These are phyloP conservation scores for Hesperia comma DNA, from an alignment of 2,888 invertebrate genomes.

Conservation along the genomic window DNA sequence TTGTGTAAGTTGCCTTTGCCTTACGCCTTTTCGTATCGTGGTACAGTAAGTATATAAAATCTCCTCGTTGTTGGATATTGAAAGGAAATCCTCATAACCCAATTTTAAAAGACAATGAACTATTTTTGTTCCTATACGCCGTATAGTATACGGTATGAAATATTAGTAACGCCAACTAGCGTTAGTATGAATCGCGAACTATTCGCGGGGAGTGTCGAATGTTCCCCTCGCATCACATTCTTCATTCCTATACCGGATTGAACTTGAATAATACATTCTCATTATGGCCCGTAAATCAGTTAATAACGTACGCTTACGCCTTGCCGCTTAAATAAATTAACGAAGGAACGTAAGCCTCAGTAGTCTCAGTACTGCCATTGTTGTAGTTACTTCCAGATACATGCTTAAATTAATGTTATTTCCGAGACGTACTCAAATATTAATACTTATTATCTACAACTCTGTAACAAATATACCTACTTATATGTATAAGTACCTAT, in stretches of 20 bases:
- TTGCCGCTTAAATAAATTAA: slow-evolving; percentile 33
- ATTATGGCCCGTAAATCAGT: slow-evolving; percentile 38
- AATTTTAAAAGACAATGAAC: no score
- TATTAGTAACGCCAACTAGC: not conserved
- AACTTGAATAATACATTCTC: slow-evolving; percentile 40
- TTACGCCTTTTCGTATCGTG: no score
- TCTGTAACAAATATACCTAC: no score
- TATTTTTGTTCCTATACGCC: no score
- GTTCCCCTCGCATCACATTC: slow-evolving; percentile 31
- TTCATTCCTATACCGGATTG: slow-evolving; percentile 25
- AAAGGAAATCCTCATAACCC: no score
- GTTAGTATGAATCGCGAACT: slow-evolving; percentile 12
- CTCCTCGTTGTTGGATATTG: no score
- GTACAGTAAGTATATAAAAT: no score
- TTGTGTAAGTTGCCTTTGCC: no score
- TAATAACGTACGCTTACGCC: slow-evolving; percentile 34
- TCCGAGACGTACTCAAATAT: no score
- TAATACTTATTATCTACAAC: no score
- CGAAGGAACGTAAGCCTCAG: slow-evolving; percentile 27
- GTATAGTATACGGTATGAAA: not conserved
- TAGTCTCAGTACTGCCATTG: slow-evolving; percentile 1
- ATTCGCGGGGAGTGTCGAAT: slow-evolving; percentile 35
- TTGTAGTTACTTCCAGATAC: not conserved
- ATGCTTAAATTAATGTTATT: no score
- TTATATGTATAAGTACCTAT: no score